Percentiles rank a stretch among this genome's conserved stretches.
These are phyloP conservation scores for Daktulosphaira vitifoliae DNA, from an alignment of 1,140 invertebrate species.

Conservation along the genomic window DNA sequence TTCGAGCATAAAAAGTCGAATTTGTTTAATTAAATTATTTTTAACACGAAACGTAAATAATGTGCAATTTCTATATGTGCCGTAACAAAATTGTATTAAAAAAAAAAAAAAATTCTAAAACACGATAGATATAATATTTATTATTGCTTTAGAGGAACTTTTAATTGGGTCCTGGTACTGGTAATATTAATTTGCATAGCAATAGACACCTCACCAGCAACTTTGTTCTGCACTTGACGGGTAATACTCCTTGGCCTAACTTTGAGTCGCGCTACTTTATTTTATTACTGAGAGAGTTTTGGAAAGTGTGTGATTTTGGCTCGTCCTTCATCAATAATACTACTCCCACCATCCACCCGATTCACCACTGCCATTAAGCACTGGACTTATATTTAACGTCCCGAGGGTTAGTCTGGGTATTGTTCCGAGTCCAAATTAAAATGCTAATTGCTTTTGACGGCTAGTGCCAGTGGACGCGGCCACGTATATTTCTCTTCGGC, in stretches of 20 bases:
- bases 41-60: no score
- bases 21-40: no score
- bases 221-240: slow-evolving; percentile 23
- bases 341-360: no score
- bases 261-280: not conserved
- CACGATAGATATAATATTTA: no score
- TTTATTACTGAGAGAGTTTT: slow-evolving; percentile 8
- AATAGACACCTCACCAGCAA: not conserved
- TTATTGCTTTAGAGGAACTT: no score
- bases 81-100: no score
- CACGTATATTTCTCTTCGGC: slow-evolving; percentile 2
- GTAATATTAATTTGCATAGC: slow-evolving; percentile 17
- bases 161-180: no score
- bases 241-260: not conserved
- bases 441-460: slow-evolving; percentile 33
- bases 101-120: no score
- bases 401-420: slow-evolving; percentile 6
- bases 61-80: no score
- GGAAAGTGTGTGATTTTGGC: not conserved
- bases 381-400: not conserved
- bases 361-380: no score
- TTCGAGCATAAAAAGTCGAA: no score
- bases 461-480: slow-evolving; percentile 10
- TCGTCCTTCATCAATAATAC: no score
- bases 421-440: slow-evolving; percentile 24